Evolutionary conservation across 2,113 vertebrate species (phyloP), one percentile per base, ranked within the genome.

Genomic region (Notothenia rossii): DNA sequence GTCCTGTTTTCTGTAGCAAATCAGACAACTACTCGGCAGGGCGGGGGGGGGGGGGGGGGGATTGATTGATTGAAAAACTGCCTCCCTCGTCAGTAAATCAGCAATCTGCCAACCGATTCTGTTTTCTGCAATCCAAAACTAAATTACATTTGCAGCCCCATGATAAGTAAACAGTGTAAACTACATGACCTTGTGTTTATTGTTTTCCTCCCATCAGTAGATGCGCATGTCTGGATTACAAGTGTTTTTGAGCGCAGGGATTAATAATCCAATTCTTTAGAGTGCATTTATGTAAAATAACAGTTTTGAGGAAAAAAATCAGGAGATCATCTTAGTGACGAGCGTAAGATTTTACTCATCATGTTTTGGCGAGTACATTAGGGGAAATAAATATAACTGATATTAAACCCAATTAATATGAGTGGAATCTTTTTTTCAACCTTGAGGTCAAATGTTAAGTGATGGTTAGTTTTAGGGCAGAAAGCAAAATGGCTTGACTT

Each of bases 261-360:
- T 93, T 92, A 91, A 66, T 65, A 81, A 60, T 90, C 50, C 76
- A 91, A 92, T 92, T 88, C 84, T 86, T 83, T 89, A 86, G 90
- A 93, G 89, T 89, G 90, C 83, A 75, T 88, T 87, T 86, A 72
- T 3, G 5, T 6, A 77, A 85, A 83, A 77, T 15, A 51, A 78
- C 48, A n/a, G 50, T 79, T 89, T 80, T 85, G 43, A 50, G 45
- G 43, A 7, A 15, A 15, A 73, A 67, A 66, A 80, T 59, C 62
- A 51, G n/a, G 40, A 58, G 36, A 84, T 78, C 85, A 68, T 75
- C 78, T 82, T 69, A 13, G 20, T 54, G 63, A n/a, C 14, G 0
- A 54, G 46, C 48, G 67, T 1, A 76, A 73, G 69, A 83, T 66
- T 88, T 76, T 70, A 33, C 60, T 71, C 22, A 62, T 45, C 17